A percentile compares a stretch with the other conserved stretches of the same genome.
Evolutionary conservation across 2,797 vertebrate species (phyloP).

Genomic region (Bovichtus variegatus): DNA sequence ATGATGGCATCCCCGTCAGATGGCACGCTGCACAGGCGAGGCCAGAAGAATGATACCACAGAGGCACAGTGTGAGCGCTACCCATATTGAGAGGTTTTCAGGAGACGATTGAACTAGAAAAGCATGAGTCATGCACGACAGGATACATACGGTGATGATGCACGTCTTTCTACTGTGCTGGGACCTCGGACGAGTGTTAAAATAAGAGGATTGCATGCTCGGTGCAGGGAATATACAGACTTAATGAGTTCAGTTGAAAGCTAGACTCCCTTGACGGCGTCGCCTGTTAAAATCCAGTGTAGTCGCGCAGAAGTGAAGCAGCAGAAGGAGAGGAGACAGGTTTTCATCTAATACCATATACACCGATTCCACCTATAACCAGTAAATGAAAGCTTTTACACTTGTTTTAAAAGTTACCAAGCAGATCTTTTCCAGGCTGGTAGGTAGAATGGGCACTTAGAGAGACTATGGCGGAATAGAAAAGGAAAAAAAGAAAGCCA

Average conservation of each 20-base stretch:
- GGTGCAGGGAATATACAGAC: background rate
- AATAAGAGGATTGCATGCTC: background rate
- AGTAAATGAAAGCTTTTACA: background rate
- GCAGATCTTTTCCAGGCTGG: constrained; percentile 5
- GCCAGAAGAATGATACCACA: background rate
- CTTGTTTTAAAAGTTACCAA: background rate
- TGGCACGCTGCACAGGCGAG: background rate
- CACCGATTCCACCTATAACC: background rate
- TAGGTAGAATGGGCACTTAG: background rate
- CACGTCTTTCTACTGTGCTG: background rate
- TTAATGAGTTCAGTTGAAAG: constrained; percentile 27
- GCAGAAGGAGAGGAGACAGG: constrained; percentile 5
- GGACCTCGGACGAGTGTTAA: constrained; percentile 1
- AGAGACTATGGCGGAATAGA: background rate
- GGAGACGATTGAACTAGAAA: constrained; percentile 13
- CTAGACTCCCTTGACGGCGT: constrained; percentile 1
- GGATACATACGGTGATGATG: background rate
- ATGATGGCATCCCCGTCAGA: too few relatives aligned
- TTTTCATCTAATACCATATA: background rate
- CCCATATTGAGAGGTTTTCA: constrained; percentile 14
- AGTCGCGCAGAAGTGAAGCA: constrained; percentile 15
- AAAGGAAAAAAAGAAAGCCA: background rate
- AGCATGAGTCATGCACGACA: constrained; percentile 12
- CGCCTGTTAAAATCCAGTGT: constrained; percentile 14
- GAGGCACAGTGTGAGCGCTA: constrained; percentile 28